Evolutionary conservation across 2,797 vertebrate species (phyloP).

Genomic region (Neomorphus geoffroyi): DNA sequence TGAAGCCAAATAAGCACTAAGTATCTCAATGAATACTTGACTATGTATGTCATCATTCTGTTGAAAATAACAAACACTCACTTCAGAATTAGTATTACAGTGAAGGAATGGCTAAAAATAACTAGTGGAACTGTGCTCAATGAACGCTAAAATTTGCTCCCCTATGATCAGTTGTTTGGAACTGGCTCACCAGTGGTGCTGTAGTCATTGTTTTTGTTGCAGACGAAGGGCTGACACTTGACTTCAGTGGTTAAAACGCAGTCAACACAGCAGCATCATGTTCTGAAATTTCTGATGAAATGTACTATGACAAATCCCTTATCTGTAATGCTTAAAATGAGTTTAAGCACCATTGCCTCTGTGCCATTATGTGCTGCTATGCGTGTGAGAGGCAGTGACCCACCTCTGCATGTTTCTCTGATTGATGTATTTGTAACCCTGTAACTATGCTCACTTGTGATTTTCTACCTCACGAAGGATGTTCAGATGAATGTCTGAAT

Average conservation of each 20-base stretch:
- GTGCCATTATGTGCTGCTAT: not conserved
- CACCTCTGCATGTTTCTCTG: not conserved
- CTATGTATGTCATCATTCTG: not conserved
- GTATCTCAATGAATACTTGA: not conserved
- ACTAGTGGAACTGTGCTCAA: not conserved
- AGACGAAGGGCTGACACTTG: not conserved
- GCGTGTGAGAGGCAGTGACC: not conserved
- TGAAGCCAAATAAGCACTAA: not conserved
- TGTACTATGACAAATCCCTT: not conserved
- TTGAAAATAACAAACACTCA: not conserved
- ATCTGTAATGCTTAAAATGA: not conserved
- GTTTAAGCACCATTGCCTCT: not conserved
- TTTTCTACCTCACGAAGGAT: not conserved
- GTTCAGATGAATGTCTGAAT: not conserved
- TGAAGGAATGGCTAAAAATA: not conserved
- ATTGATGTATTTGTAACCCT: not conserved
- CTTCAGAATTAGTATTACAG: not conserved
- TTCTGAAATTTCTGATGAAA: not conserved
- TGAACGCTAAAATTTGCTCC: not conserved
- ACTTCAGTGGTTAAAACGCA: not conserved
- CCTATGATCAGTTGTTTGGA: not conserved
- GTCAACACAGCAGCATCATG: not conserved
- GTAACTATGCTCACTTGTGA: not conserved
- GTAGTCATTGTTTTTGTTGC: not conserved
- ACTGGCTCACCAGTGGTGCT: not conserved